Conservation (phyloP, 2,113 vertebrate genomes). For the Cephalophus harveyi region DNA sequence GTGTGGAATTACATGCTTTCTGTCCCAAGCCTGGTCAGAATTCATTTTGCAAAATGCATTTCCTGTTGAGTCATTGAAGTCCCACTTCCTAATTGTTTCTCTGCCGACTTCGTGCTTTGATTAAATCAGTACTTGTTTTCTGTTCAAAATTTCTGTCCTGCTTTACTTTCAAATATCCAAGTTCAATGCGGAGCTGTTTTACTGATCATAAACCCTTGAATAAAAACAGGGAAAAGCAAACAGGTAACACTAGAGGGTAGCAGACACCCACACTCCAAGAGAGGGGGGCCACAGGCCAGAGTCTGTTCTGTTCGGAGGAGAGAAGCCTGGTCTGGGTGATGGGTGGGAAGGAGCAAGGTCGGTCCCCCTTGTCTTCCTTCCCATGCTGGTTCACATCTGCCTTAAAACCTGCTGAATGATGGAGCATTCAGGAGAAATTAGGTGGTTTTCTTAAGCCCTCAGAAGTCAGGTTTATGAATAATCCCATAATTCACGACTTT, state of each 20-base stretch:
- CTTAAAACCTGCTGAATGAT: not conserved
- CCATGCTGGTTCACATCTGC: not conserved
- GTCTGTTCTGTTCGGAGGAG: not conserved
- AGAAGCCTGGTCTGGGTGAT: not conserved
- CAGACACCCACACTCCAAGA: not conserved
- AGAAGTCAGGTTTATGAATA: not conserved
- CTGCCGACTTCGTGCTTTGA: not conserved
- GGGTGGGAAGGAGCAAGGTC: too few species aligned
- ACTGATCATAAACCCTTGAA: not conserved
- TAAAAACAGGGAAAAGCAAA: not conserved
- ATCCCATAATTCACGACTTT: not conserved
- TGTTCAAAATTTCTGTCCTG: not conserved
- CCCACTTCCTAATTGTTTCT: not conserved
- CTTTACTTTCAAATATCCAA: not conserved
- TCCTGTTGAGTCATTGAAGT: constrained; percentile 5
- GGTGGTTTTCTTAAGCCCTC: not conserved
- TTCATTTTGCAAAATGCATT: not conserved
- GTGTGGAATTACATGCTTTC: not conserved
- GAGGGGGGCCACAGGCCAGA: not conserved
- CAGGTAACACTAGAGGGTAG: not conserved
- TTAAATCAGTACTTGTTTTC: not conserved
- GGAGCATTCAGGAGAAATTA: not conserved
- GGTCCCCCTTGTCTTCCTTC: not conserved
- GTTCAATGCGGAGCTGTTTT: not conserved
- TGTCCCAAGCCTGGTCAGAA: not conserved